Percentiles rank a stretch among this genome's conserved stretches.
phyloP scores from a whole-genome alignment of 2,113 vertebrate genomes.

The Pavo muticus region DNA sequence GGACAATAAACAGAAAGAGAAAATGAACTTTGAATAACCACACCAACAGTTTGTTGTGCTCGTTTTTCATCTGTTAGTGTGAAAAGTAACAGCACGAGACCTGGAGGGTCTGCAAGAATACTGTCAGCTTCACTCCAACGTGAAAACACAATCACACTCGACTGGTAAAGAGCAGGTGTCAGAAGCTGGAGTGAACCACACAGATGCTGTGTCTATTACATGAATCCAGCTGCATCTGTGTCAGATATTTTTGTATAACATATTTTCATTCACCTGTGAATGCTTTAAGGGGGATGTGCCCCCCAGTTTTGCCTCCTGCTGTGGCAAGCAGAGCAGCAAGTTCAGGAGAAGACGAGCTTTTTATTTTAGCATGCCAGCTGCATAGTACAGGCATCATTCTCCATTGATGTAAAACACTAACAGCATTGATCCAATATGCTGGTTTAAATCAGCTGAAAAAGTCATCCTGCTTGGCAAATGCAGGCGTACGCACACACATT shows the following conservation, averaged over 20 bases:
- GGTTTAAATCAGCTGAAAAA: conserved; percentile 12
- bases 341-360: background rate
- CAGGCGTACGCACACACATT: background rate
- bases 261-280: background rate
- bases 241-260: background rate
- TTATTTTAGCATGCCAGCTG: background rate
- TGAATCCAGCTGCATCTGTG: background rate
- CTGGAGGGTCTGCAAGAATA: background rate
- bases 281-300: background rate
- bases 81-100: background rate
- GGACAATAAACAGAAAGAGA: conserved; percentile 82
- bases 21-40: conserved; percentile 68
- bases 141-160: conserved; percentile 47
- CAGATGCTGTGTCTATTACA: background rate
- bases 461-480: background rate
- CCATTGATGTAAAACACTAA: conserved; percentile 5
- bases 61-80: conserved; percentile 5
- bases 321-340: background rate
- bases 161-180: conserved; percentile 52
- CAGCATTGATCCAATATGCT: background rate
- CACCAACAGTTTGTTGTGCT: conserved; percentile 1
- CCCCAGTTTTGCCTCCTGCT: background rate
- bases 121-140: conserved; percentile 29
- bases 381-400: background rate
- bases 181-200: conserved; percentile 29